Percentiles rank a stretch among this genome's conserved stretches.
Evolutionary conservation across 1,140 invertebrate species (phyloP).

Genomic region (Uloborus diversus): DNA sequence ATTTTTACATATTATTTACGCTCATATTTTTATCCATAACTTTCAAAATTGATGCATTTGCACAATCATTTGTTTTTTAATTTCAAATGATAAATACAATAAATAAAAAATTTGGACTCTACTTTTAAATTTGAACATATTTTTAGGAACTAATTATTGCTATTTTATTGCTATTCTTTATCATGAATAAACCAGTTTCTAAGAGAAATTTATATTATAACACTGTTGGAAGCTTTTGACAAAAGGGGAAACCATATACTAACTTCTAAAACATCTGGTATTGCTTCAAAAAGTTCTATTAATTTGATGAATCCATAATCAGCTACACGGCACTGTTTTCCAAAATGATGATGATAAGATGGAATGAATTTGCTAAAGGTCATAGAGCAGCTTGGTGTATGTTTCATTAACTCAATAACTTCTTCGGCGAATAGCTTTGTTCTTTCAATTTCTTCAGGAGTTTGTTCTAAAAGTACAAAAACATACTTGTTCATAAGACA

Average conservation of each 20-base stretch:
- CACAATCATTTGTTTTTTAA: too few species aligned
- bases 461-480: constrained; percentile 71
- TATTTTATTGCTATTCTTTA: not conserved
- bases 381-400: constrained; percentile 86
- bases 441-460: constrained; percentile 75
- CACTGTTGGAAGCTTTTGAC: not conserved
- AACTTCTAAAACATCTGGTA: constrained; percentile 84
- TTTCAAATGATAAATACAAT: too few species aligned
- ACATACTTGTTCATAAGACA: not conserved
- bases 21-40: too few species aligned
- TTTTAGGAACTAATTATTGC: not conserved
- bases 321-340: constrained; percentile 88
- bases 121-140: not conserved
- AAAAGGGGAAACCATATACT: constrained; percentile 26
- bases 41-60: too few species aligned
- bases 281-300: constrained; percentile 90
- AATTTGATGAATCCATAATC: constrained; percentile 95
- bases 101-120: not conserved
- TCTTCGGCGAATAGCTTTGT: constrained; percentile 79
- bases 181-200: not conserved
- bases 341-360: constrained; percentile 94
- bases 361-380: constrained; percentile 93
- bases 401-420: constrained; percentile 84
- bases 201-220: not conserved
- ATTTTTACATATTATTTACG: too few species aligned